These are phyloP conservation scores for Phortica variegata DNA, from an alignment of 1,140 invertebrate species.

Conservation along the genomic window DNA sequence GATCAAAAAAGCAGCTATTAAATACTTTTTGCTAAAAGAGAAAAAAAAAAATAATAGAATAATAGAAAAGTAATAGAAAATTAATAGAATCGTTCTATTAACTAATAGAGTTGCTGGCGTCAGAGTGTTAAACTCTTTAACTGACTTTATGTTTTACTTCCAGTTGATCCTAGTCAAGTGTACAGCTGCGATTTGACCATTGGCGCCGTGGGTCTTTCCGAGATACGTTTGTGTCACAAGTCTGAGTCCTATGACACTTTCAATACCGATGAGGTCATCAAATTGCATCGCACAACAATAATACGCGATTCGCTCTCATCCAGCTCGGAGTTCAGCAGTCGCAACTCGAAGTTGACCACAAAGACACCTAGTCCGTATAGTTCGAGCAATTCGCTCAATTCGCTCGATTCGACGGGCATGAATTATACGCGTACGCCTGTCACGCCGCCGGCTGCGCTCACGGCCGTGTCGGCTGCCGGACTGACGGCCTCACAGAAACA, in stretches of 20 bases:
- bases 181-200: slow-evolving; percentile 55
- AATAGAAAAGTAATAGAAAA: too few species aligned
- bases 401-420: slow-evolving; percentile 54
- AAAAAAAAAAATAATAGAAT: too few species aligned
- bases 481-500: too few species aligned
- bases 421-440: slow-evolving; percentile 44
- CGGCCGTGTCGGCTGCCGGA: slow-evolving; percentile 31
- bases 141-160: neutral
- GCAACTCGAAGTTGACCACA: slow-evolving; percentile 49
- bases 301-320: slow-evolving; percentile 51
- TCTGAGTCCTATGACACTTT: slow-evolving; percentile 50
- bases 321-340: slow-evolving; percentile 54
- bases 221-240: slow-evolving; percentile 52
- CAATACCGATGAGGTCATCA: slow-evolving; percentile 47
- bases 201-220: slow-evolving; percentile 51
- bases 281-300: slow-evolving; percentile 41
- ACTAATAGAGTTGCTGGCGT: neutral
- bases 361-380: slow-evolving; percentile 56
- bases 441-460: slow-evolving; percentile 19
- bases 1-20: too few species aligned
- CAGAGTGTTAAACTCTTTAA: neutral
- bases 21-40: neutral
- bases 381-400: slow-evolving; percentile 54
- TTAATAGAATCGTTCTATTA: too few species aligned
- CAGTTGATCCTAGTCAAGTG: slow-evolving; percentile 55